Evolutionary conservation across 2,797 vertebrate genomes (phyloP).

Genomic region (Calcarius lapponicus): DNA sequence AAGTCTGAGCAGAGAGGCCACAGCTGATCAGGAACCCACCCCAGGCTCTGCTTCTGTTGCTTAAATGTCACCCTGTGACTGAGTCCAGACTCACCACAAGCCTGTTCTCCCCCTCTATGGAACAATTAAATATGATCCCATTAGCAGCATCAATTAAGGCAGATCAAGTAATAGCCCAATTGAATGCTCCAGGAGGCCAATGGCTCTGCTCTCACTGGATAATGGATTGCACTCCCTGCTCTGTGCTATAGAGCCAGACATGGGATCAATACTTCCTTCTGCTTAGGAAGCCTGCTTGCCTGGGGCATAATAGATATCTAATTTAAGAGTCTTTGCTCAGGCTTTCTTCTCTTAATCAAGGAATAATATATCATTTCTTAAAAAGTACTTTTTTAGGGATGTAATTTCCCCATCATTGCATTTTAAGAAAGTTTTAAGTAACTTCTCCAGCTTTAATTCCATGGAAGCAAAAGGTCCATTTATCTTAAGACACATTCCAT

Average conservation of each 20-base stretch:
- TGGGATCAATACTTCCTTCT: conserved; percentile 77
- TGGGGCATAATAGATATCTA: conserved; percentile 64
- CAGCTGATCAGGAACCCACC: neutral
- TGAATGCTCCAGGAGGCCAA: conserved; percentile 77
- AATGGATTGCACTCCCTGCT: conserved; percentile 73
- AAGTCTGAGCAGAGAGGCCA: neutral
- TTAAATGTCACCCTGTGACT: conserved; percentile 55
- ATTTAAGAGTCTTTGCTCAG: conserved; percentile 56
- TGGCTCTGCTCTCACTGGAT: conserved; percentile 74
- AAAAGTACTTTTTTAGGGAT: conserved; percentile 1
- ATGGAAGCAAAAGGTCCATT: neutral
- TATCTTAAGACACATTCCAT: neutral
- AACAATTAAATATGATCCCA: conserved; percentile 79
- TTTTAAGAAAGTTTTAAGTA: conserved; percentile 26
- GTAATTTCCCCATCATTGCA: conserved; percentile 18
- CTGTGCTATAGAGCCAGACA: conserved; percentile 65
- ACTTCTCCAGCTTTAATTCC: conserved; percentile 23
- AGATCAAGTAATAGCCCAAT: conserved; percentile 81
- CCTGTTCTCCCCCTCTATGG: conserved; percentile 52
- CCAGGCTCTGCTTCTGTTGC: conserved; percentile 4
- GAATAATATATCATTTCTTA: conserved; percentile 14
- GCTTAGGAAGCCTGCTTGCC: conserved; percentile 68
- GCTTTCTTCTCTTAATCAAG: conserved; percentile 61
- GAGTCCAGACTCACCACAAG: conserved; percentile 70
- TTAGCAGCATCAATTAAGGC: conserved; percentile 79